Conservation (phyloP, 2,888 invertebrate species). For the Timema cristinae region DNA sequence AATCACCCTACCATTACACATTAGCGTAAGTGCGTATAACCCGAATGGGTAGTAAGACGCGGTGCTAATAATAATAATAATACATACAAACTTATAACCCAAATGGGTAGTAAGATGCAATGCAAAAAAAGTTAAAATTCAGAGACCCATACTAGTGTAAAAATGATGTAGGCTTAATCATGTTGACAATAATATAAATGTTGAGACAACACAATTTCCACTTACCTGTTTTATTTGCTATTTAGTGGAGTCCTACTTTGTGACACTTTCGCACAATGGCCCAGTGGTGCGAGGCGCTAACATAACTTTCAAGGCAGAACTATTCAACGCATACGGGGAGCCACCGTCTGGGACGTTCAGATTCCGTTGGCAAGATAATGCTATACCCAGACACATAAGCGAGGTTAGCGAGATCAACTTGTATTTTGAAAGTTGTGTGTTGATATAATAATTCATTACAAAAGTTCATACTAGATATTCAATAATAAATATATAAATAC, state of each 20-base stretch:
- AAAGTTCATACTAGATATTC: neutral
- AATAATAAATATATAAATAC: neutral
- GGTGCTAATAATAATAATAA: no score
- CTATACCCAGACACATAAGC: constrained; percentile 47
- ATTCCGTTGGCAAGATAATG: constrained; percentile 60
- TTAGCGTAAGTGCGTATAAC: no score
- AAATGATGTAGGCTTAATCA: no score
- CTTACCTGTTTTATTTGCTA: no score
- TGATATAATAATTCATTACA: neutral
- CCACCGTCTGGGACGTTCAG: constrained; percentile 49
- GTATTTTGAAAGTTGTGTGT: neutral
- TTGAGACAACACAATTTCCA: no score
- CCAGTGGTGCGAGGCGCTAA: constrained; percentile 69
- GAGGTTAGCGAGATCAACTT: constrained; percentile 17
- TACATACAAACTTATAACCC: no score
- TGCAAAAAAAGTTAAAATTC: no score
- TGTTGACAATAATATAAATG: no score
- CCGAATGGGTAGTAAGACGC: no score
- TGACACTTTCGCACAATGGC: constrained; percentile 58
- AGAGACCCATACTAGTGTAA: no score
- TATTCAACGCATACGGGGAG: constrained; percentile 45
- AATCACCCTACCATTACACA: no score
- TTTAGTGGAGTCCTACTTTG: constrained; percentile 32
- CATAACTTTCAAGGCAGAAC: constrained; percentile 62
- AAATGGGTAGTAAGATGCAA: no score